Percentiles rank a stretch among this genome's conserved stretches.
phyloP scores from a whole-genome alignment of 2,888 invertebrate species.

The Tholera decimalis region DNA sequence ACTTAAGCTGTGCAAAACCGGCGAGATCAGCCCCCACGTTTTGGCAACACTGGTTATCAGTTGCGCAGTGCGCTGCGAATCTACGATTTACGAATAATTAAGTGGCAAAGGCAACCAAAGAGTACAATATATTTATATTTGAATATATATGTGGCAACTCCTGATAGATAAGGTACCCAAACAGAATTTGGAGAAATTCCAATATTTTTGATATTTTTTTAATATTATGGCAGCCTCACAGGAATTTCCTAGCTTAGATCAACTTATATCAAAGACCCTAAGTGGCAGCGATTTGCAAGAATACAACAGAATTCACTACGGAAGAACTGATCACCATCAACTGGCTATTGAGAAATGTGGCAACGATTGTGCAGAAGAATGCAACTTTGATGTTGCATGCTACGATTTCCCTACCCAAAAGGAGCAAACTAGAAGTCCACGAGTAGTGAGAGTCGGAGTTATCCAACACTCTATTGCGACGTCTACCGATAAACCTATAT shows the following conservation, averaged over 20 bases:
- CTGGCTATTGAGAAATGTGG: slow-evolving; percentile 90
- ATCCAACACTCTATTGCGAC: slow-evolving; percentile 97
- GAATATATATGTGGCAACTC: slow-evolving; percentile 32
- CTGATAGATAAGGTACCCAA: slow-evolving; percentile 34
- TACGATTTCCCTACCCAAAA: slow-evolving; percentile 93
- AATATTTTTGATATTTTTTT: background rate
- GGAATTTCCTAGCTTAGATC: slow-evolving; percentile 81
- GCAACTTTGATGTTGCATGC: slow-evolving; percentile 94
- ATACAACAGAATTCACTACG: slow-evolving; percentile 95
- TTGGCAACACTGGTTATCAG: no score
- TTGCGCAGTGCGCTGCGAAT: no score
- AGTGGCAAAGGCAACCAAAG: no score
- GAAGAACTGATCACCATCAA: slow-evolving; percentile 91
- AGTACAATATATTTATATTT: no score
- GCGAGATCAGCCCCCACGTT: no score
- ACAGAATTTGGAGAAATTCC: slow-evolving; percentile 6
- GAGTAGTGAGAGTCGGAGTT: slow-evolving; percentile 95
- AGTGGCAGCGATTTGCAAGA: slow-evolving; percentile 91
- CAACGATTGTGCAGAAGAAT: slow-evolving; percentile 83
- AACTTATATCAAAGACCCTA: slow-evolving; percentile 74
- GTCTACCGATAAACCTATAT: slow-evolving; percentile 94
- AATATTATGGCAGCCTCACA: slow-evolving; percentile 71
- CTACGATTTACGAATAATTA: no score
- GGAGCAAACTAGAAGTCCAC: slow-evolving; percentile 94
- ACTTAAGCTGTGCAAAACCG: no score